Evolutionary conservation across 2,113 vertebrate genomes (phyloP), one percentile per base, ranked within the genome.

Genomic region (Pachycephala philippinensis): DNA sequence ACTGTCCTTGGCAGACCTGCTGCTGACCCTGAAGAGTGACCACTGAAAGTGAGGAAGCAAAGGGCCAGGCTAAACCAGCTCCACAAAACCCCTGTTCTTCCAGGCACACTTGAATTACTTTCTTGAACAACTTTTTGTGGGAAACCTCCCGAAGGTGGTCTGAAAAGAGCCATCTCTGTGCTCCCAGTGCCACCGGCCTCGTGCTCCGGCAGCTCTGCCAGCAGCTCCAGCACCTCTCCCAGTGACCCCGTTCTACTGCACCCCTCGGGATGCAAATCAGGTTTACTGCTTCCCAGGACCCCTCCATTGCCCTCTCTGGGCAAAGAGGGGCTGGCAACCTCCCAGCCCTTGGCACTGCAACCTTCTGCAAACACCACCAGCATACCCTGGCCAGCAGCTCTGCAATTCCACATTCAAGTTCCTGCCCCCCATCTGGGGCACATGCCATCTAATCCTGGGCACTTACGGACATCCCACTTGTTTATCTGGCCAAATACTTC

Each of bases 131-230:
- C 5, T 13, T 53, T 45, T 50, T n/a, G 63, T 44, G 57, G 35
- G 61, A 90, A 85, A 19, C 5, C n/a, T 69, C 57, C 49, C 0
- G 0, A 44, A 87, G 40, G 17, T 1, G 4, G 18, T n/a, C 16
- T 88, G 75, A n/a, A 31, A 76, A 45, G 20, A 79, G 53, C 31
- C 3, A 0, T 19, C 64, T 7, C 64, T 0, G 0, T 2, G 3
- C 0, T 0, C 42, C 60, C 39, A 40, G 35, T 22, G 33, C 40
- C 40, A 30, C 22, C 2, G 0, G 1, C 68, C 35, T 14, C 1
- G 1, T 13, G 5, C 69, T n/a, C 37, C 0, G 0, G 77, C 52
- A 44, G 72, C 31, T 69, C 31, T 66, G 28, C 59, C 72, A 74
- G 68, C 44, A 80, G 85, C 52, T 52, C 45, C 71, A 44, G 0